A percentile compares a stretch with the other conserved stretches of the same genome.
Evolutionary conservation across 2,113 vertebrate genomes (phyloP).

Genomic region (Tupaia tana): DNA sequence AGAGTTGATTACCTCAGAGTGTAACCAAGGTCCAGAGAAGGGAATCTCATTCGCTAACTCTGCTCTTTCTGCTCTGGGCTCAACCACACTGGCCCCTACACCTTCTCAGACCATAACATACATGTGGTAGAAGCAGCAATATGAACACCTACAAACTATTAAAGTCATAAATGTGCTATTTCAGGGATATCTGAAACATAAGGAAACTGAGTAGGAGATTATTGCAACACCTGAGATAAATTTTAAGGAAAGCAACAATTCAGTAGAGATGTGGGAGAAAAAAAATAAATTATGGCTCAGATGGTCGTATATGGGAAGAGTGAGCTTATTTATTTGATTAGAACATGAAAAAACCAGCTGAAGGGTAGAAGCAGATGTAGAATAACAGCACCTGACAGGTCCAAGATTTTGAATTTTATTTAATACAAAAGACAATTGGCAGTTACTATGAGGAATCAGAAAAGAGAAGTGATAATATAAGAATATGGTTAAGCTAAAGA

Average conservation of each 20-base stretch:
- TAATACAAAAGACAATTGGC: slow-evolving; percentile 31
- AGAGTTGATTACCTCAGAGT: background rate
- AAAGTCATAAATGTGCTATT: background rate
- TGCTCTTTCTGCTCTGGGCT: background rate
- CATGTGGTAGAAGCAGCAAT: background rate
- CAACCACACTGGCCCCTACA: background rate
- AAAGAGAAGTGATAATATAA: background rate
- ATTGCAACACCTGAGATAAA: background rate
- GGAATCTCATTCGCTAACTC: background rate
- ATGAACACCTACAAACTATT: background rate
- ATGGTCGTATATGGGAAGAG: background rate
- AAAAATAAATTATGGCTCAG: background rate
- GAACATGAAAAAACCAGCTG: background rate
- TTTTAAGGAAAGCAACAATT: background rate
- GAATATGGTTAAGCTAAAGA: background rate
- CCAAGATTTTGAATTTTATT: background rate
- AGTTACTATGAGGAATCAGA: background rate
- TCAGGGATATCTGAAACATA: background rate
- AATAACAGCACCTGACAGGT: background rate
- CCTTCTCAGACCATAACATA: background rate
- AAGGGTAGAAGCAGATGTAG: background rate
- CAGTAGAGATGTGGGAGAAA: background rate
- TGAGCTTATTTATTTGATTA: background rate
- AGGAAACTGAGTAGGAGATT: background rate
- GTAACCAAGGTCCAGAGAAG: accelerated